phyloP scores from a whole-genome alignment of 2,113 vertebrate species.

The Labeo rohita region DNA sequence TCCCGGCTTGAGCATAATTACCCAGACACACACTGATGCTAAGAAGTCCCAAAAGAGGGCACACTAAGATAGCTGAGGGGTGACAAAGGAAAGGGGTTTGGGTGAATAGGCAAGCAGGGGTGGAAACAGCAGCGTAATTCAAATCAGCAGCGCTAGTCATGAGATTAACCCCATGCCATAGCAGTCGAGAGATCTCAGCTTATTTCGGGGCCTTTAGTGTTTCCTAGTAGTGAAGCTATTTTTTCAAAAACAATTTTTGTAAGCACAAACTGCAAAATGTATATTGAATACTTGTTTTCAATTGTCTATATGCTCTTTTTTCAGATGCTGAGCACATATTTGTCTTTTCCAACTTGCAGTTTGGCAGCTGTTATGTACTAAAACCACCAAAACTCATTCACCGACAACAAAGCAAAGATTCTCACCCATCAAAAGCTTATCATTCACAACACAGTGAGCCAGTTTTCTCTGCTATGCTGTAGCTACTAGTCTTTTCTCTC shows the following conservation, averaged over 20 bases:
- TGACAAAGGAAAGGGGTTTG: constrained; percentile 11
- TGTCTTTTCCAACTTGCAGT: not conserved
- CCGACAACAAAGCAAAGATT: no score
- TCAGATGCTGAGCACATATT: no score
- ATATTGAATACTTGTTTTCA: no score
- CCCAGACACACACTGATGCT: constrained; percentile 57
- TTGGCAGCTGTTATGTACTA: not conserved
- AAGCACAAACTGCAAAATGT: no score
- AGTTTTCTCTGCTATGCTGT: no score
- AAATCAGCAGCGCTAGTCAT: constrained; percentile 44
- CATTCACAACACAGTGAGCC: no score
- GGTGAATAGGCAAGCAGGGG: not conserved
- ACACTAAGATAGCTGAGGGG: constrained; percentile 24
- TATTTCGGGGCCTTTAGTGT: not conserved
- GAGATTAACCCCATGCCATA: constrained; percentile 18
- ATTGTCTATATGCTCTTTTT: no score
- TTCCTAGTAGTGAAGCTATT: no score
- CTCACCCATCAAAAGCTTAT: no score
- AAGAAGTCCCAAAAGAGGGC: constrained; percentile 41
- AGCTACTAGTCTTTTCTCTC: not conserved
- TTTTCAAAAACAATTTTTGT: no score
- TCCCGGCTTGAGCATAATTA: constrained; percentile 49
- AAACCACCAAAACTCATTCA: no score
- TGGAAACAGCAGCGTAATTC: constrained; percentile 44
- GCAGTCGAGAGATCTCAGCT: constrained; percentile 43